phyloP scores from a whole-genome alignment of 1,140 invertebrate species.

The Bradynema listronoti region DNA sequence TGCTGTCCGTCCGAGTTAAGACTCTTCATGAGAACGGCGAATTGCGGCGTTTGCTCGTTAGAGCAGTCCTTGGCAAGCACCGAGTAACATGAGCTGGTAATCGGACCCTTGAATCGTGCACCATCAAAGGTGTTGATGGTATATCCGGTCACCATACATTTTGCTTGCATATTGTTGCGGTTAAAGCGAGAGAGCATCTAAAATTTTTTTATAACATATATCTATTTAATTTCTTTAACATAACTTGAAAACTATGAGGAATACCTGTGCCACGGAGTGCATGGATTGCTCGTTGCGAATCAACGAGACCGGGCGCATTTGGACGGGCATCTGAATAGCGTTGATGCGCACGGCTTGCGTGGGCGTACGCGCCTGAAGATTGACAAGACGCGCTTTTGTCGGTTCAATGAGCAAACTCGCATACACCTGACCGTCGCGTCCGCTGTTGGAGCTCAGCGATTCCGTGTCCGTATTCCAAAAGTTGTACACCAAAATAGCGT shows the following conservation, averaged over 20 bases:
- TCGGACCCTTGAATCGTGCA: constrained; percentile 1
- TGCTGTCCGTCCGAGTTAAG: constrained; percentile 17
- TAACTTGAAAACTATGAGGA: not conserved
- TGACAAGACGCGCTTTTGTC: too few relatives aligned
- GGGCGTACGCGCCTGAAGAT: too few relatives aligned
- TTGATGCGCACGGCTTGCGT: not conserved
- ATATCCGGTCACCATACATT: not conserved
- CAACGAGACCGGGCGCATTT: constrained; percentile 9
- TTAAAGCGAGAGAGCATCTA: not conserved
- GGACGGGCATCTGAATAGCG: not conserved
- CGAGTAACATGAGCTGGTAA: constrained; percentile 28
- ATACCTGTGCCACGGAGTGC: constrained; percentile 4
- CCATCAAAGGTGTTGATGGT: constrained; percentile 17
- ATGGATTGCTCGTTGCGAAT: constrained; percentile 18
- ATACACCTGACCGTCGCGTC: constrained; percentile 3
- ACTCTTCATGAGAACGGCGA: constrained; percentile 45
- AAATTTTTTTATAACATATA: not conserved
- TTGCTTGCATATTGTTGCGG: constrained; percentile 5
- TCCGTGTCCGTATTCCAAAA: constrained; percentile 34
- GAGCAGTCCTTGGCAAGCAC: constrained; percentile 50
- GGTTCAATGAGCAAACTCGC: constrained; percentile 34
- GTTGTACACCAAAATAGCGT: constrained; percentile 25
- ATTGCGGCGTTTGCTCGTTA: constrained; percentile 30
- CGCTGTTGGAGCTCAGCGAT: not conserved
- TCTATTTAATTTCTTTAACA: not conserved